Evolutionary conservation across 2,888 invertebrate species (phyloP).

Genomic region (Melanchra persicariae): DNA sequence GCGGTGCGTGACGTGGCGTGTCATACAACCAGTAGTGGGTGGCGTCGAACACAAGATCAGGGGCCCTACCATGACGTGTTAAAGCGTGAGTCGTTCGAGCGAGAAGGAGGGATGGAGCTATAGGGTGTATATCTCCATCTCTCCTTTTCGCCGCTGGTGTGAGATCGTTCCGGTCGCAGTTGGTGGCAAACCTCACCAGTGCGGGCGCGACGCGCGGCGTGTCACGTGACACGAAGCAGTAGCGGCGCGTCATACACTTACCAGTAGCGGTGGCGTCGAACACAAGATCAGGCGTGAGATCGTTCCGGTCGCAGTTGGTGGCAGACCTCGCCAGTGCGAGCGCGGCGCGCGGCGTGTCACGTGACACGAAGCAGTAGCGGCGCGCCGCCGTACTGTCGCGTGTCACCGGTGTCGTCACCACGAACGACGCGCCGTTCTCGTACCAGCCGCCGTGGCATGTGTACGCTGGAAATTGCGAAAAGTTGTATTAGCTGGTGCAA

Average conservation of each 20-base stretch:
- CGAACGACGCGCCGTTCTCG: slow-evolving; percentile 96
- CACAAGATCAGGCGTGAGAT: slow-evolving; percentile 88
- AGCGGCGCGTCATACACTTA: slow-evolving; percentile 91
- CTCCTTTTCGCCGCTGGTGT: too few species aligned
- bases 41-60: slow-evolving; percentile 92
- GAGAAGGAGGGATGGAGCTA: too few species aligned
- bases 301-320: slow-evolving; percentile 91
- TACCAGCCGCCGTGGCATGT: slow-evolving; percentile 97
- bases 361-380: slow-evolving; percentile 95
- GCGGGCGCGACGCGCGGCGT: slow-evolving; percentile 90
- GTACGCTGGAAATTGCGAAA: slow-evolving; percentile 91
- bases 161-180: slow-evolving; percentile 90
- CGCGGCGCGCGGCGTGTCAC: slow-evolving; percentile 92
- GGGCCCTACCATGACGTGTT: too few species aligned
- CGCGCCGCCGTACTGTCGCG: slow-evolving; percentile 92
- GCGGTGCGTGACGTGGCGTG: too few species aligned
- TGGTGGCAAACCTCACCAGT: slow-evolving; percentile 92
- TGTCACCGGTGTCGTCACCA: slow-evolving; percentile 94
- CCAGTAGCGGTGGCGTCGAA: slow-evolving; percentile 94
- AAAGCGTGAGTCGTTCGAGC: too few species aligned
- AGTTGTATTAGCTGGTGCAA: not conserved
- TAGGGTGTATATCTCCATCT: too few species aligned
- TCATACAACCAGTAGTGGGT: slow-evolving; percentile 91
- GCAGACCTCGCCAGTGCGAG: slow-evolving; percentile 91
- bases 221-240: slow-evolving; percentile 95